phyloP scores from a whole-genome alignment of 2,888 invertebrate genomes.

The Xylocampa areola region DNA sequence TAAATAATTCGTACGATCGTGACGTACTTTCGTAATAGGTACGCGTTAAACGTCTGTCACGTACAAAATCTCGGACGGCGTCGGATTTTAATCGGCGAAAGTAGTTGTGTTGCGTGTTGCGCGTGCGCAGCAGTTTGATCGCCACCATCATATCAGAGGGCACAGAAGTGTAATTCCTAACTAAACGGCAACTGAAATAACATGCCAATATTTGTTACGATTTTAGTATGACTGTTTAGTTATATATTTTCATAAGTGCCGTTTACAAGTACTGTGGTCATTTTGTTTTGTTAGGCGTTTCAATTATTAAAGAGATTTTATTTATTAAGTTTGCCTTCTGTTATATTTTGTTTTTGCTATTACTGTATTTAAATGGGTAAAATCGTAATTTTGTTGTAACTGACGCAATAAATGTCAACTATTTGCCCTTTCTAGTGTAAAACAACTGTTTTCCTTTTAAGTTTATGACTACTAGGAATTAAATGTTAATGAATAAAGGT shows the following conservation, averaged over 20 bases:
- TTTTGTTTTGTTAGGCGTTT: neutral
- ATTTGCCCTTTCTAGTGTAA: constrained; percentile 60
- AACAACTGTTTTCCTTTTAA: constrained; percentile 58
- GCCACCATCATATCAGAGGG: constrained; percentile 26
- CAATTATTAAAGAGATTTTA: neutral
- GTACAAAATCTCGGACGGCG: constrained; percentile 72
- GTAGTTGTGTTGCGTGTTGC: constrained; percentile 83
- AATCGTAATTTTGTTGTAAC: constrained; percentile 62
- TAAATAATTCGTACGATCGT: constrained; percentile 60
- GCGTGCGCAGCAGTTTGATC: constrained; percentile 76
- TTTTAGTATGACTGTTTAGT: neutral
- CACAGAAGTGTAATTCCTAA: constrained; percentile 24
- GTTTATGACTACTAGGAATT: constrained; percentile 44
- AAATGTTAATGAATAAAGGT: constrained; percentile 38
- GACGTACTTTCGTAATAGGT: constrained; percentile 70
- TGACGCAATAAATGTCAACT: constrained; percentile 63
- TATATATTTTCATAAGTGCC: neutral
- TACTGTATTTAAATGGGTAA: constrained; percentile 59
- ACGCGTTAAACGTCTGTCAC: constrained; percentile 74
- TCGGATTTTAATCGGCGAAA: constrained; percentile 85
- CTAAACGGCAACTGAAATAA: neutral
- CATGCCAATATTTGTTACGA: neutral
- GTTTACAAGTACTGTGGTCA: neutral
- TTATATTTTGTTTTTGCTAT: constrained; percentile 18
- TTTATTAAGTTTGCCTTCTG: constrained; percentile 8